Evolutionary conservation across 2,888 invertebrate species (phyloP).

Genomic region (Drosophila lacicola): DNA sequence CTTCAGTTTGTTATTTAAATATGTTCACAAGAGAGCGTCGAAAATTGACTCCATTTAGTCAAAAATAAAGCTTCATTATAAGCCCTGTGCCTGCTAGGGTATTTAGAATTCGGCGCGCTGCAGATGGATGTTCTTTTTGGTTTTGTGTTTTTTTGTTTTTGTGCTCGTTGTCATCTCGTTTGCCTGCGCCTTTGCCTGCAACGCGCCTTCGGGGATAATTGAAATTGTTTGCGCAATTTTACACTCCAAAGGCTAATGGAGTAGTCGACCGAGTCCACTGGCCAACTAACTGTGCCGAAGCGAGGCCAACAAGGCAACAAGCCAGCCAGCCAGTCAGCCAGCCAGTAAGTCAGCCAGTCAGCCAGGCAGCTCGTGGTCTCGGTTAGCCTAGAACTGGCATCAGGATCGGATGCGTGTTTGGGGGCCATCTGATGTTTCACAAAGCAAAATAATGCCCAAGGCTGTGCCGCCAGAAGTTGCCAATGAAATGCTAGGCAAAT

Average conservation of each 20-base stretch:
- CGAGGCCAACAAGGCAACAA: constrained; percentile 52
- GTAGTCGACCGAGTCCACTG: constrained; percentile 78
- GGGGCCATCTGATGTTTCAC: constrained; percentile 42
- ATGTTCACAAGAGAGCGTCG: too few species aligned
- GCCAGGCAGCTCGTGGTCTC: constrained; percentile 34
- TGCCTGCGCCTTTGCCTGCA: constrained; percentile 58
- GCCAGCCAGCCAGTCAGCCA: constrained; percentile 22
- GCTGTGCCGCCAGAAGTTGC: constrained; percentile 64
- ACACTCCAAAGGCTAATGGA: constrained; percentile 81
- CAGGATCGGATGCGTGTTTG: constrained; percentile 12
- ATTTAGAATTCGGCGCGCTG: too few species aligned
- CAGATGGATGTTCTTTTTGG: too few species aligned
- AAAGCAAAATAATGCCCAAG: constrained; percentile 54
- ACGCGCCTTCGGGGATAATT: constrained; percentile 79
- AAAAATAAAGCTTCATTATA: too few species aligned
- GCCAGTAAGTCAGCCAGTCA: constrained; percentile 22
- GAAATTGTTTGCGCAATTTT: constrained; percentile 83
- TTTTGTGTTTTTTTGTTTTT: constrained; percentile 2
- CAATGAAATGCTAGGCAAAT: constrained; percentile 76
- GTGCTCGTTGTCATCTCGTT: constrained; percentile 69
- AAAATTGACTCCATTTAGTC: too few species aligned
- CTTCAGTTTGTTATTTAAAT: too few species aligned
- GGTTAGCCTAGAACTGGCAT: constrained; percentile 32
- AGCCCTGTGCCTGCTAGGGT: too few species aligned
- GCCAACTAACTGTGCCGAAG: constrained; percentile 63